Conservation (phyloP, 1,140 invertebrate species). For the Drosophila insularis region DNA sequence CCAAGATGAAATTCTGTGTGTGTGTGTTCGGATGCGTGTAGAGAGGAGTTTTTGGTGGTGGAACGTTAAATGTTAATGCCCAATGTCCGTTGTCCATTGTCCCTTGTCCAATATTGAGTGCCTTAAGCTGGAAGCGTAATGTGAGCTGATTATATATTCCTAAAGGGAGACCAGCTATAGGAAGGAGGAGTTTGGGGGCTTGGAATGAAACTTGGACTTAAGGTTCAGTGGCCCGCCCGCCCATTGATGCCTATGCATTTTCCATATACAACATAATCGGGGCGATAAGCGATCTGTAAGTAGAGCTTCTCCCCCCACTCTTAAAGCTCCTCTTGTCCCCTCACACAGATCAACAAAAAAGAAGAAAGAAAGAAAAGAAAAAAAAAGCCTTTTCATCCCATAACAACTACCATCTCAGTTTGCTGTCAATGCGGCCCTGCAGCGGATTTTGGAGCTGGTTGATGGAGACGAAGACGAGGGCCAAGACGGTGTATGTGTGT, state of each 20-base stretch:
- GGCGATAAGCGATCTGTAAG: slow-evolving; percentile 71
- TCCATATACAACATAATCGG: slow-evolving; percentile 73
- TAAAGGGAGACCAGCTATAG: background rate
- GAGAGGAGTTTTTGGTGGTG: background rate
- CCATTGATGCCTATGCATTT: slow-evolving; percentile 31
- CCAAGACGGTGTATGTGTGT: slow-evolving; percentile 32
- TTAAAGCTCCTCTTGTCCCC: background rate
- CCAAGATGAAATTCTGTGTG: background rate
- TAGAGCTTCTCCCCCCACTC: background rate
- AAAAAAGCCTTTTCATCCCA: background rate
- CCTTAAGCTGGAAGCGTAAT: slow-evolving; percentile 45
- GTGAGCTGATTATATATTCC: slow-evolving; percentile 59
- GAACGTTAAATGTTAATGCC: slow-evolving; percentile 9
- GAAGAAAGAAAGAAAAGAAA: too few species aligned
- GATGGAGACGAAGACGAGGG: background rate
- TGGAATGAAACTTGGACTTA: slow-evolving; percentile 15
- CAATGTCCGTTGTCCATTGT: slow-evolving; percentile 9
- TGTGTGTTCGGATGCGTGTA: too few species aligned
- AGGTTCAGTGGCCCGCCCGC: slow-evolving; percentile 55
- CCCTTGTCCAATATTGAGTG: slow-evolving; percentile 12
- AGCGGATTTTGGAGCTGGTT: slow-evolving; percentile 19
- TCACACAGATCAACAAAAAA: background rate
- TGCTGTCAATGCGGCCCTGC: slow-evolving; percentile 66
- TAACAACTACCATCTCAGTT: slow-evolving; percentile 13
- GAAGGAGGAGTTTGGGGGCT: slow-evolving; percentile 29